Base-by-base conservation (phyloP, 2,113 vertebrate genomes). In the Ictidomys tridecemlineatus region DNA sequence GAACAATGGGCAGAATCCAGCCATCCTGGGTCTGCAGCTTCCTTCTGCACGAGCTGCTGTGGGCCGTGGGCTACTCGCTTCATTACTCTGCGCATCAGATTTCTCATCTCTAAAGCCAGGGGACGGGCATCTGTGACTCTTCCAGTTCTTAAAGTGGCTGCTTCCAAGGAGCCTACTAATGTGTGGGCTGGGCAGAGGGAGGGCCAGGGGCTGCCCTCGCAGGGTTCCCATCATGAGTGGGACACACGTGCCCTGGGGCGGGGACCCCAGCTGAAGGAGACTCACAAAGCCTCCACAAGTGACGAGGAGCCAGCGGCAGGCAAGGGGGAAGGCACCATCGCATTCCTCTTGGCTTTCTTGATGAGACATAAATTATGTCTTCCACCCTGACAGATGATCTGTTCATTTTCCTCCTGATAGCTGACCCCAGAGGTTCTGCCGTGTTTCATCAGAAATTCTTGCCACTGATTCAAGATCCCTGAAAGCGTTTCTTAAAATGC, bases 401-500 rank as follows among this genome's bases (percentile, higher is more conserved):
- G 70, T 79, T 83, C 72, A 17, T 74, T 76, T 48, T 82, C 88
- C 83, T 79, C 88, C 61, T 48, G 32, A 34, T 56, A 85, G 76
- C 90, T 56, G 53, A 84, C n/a, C 56, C 85, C 79, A 42, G 37
- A 45, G 28, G 14, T 56, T 53, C 77, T 5, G 0, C 28, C 16
- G 18, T 18, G 5, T 61, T 92, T 85, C 65, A 20, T 95, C 61
- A 69, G 89, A 83, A 89, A 92, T 83, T n/a, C 65, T 72, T 48
- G 17, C 93, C 42, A 58, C 61, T 84, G 80, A 74, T 26, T 83
- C 45, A 20, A 89, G 67, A 85, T 17, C 32, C 87, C 88, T 72
- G 42, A 85, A 89, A 96, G 45, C 42, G 4, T 72, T 91, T 96
- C 58, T 26, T 92, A 42, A 86, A 90, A 24, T 53, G 18, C 65